These are phyloP conservation scores for Progne subis DNA, from an alignment of 2,113 vertebrate species.

Conservation along the genomic window DNA sequence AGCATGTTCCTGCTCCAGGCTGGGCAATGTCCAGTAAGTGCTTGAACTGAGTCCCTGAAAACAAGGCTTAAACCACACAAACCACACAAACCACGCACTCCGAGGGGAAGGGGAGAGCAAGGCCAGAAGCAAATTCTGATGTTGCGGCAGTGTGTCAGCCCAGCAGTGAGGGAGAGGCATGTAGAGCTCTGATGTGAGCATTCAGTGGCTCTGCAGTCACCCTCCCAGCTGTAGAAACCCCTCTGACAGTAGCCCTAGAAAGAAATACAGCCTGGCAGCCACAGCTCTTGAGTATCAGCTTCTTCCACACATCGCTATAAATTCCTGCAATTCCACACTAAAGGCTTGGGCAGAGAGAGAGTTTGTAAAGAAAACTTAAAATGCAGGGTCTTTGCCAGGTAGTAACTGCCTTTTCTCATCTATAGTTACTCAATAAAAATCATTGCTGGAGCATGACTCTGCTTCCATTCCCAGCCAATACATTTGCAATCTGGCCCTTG, in stretches of 20 bases:
- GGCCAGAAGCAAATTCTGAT: neutral
- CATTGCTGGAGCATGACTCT: constrained; percentile 28
- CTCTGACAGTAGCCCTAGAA: neutral
- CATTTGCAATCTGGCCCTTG: constrained; percentile 31
- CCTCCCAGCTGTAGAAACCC: neutral
- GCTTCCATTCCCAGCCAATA: neutral
- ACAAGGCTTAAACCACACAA: neutral
- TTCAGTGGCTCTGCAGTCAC: neutral
- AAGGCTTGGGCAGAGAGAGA: neutral
- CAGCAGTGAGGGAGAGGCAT: neutral
- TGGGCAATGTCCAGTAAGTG: neutral
- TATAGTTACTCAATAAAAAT: constrained; percentile 33
- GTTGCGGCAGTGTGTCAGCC: neutral
- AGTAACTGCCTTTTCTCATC: constrained; percentile 19
- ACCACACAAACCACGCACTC: too few species aligned
- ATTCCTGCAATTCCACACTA: neutral
- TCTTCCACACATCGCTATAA: neutral
- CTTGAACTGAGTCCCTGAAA: neutral
- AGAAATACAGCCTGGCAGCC: neutral
- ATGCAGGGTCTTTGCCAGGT: constrained; percentile 11
- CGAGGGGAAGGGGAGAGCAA: neutral
- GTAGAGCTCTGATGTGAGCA: neutral
- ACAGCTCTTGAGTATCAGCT: neutral
- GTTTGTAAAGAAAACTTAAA: constrained; percentile 12
- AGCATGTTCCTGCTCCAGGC: neutral